Base-by-base conservation (phyloP, 2,113 vertebrate species). In the Zeus faber region DNA sequence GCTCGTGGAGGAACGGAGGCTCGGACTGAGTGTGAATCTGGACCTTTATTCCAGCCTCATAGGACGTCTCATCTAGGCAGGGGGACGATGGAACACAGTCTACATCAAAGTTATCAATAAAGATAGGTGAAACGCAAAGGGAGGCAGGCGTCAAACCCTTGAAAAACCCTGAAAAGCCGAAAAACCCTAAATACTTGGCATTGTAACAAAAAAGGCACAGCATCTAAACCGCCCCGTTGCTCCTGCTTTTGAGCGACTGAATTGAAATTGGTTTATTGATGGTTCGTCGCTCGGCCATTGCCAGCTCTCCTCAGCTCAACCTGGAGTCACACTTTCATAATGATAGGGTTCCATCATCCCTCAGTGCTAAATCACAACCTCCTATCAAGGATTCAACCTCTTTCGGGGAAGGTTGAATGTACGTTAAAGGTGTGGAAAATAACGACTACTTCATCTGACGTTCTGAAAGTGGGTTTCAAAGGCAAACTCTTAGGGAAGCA, bases 1-100 rank as follows among this genome's bases (percentile, higher is more conserved):
- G 85, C 80, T 87, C 63, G 40, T 85, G 81, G 66, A 84, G 76
- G 67, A 87, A 88, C 43, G 87, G 84, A 55, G 85, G 87, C 83
- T 88, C 88, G 62, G 76, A 74, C 77, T 89, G 87, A 81, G 79
- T 47, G 77, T 88, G 85, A 85, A 88, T 79, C 71, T 89, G 87
- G 46, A 89, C 88, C 79, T 85, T 88, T 67, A 89, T 76, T 62
- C 88, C 87, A 49, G 85, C 87, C 80, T 89, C 87, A 83, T 84
- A 87, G 56, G 87, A 88, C 53, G 67, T 88, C 67, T 89, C 87
- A 76, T 87, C 88, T 89, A 77, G 45, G 64, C 17, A 10, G 56
- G 60, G 49, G 74, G 58, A 65, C 58, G 67, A 76, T 72, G 74
- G 71, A 69, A 80, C 66, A 86, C 63, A 82, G 70, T 73, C 75